phyloP scores from a whole-genome alignment of 2,888 invertebrate genomes.

The Germaria angustata region DNA sequence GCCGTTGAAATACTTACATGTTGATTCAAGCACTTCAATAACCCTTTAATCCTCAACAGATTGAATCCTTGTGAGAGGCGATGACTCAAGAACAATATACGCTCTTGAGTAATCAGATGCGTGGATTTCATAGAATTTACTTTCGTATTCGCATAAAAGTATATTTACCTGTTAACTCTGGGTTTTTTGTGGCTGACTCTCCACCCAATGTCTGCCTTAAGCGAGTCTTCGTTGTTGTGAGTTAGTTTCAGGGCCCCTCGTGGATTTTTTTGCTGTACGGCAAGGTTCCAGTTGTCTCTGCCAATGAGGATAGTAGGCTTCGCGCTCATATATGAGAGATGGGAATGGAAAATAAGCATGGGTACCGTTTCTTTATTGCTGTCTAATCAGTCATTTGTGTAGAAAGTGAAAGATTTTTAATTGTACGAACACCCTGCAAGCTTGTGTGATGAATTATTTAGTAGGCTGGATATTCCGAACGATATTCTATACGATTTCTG shows the following conservation, averaged over 20 bases:
- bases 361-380: no score
- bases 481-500: slow-evolving; percentile 22
- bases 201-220: slow-evolving; percentile 31
- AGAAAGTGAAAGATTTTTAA: not conserved
- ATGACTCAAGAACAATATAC: no score
- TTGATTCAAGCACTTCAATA: no score
- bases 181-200: no score
- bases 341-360: no score
- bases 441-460: not conserved
- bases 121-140: no score
- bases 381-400: slow-evolving; percentile 2
- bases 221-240: slow-evolving; percentile 42
- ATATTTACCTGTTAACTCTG: no score
- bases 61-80: no score
- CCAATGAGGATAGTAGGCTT: slow-evolving; percentile 45
- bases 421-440: not conserved
- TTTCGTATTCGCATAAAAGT: no score
- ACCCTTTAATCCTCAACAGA: no score
- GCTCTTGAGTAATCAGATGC: no score
- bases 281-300: slow-evolving; percentile 37
- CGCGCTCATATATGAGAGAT: slow-evolving; percentile 42
- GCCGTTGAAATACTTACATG: no score
- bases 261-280: slow-evolving; percentile 41
- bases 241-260: slow-evolving; percentile 37
- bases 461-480: not conserved